Conservation (phyloP, 2,888 invertebrate genomes). For the Sminthurides aquaticus region DNA sequence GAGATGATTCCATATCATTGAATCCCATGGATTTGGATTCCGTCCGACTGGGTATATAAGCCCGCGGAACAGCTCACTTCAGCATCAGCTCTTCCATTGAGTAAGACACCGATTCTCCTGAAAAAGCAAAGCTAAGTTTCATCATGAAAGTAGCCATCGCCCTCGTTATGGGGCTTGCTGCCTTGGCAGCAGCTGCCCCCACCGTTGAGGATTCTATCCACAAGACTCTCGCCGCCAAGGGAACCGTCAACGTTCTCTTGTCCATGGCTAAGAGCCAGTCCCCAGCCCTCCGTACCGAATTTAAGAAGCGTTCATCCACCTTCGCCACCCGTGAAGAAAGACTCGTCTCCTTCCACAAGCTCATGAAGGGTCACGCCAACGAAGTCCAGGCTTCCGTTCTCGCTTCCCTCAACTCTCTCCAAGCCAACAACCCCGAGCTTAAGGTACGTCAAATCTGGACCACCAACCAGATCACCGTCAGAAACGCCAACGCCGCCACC, state of each 20-base stretch:
- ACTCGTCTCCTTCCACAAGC: slow-evolving; percentile 4
- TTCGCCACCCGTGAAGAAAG: not conserved
- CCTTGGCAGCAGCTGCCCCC: slow-evolving; percentile 10
- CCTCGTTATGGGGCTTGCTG: slow-evolving; percentile 5
- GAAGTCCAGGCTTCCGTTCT: not conserved
- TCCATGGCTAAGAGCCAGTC: not conserved
- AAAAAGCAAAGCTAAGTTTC: no score
- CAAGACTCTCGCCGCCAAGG: not conserved
- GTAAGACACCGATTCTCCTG: no score
- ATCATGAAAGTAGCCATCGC: slow-evolving; percentile 10
- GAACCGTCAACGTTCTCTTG: not conserved
- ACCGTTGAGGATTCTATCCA: not conserved
- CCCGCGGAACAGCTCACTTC: no score
- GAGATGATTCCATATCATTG: no score
- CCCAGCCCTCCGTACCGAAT: not conserved
- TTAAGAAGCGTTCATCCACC: not conserved
- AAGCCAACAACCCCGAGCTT: not conserved
- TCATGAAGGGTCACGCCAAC: slow-evolving; percentile 15
- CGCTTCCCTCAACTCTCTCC: not conserved
- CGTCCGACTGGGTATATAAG: no score
- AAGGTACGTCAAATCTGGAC: slow-evolving; percentile 8
- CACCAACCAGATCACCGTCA: slow-evolving; percentile 11
- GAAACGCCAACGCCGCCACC: not conserved
- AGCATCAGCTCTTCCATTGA: no score
- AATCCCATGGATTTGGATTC: no score